Percentiles rank a stretch among this genome's conserved stretches.
Conservation (phyloP, 2,888 invertebrate genomes). For the Acanthacorydalis orientalis region DNA sequence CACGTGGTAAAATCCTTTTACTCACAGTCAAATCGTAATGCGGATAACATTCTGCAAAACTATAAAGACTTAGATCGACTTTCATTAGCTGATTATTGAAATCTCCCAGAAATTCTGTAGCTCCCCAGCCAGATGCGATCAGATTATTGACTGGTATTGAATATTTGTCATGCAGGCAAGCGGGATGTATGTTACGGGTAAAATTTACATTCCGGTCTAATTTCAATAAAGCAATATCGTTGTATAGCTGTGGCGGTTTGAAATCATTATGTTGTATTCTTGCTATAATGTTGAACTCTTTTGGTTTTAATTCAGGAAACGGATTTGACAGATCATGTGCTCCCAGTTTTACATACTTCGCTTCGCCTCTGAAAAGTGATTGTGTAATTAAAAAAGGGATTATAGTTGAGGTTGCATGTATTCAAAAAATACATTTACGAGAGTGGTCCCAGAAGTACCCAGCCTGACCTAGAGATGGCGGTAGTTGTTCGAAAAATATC, state of each 20-base stretch:
- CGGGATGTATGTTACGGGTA: slow-evolving; percentile 18
- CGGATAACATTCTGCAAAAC: slow-evolving; percentile 18
- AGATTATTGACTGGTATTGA: slow-evolving; percentile 7
- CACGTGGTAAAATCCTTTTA: slow-evolving; percentile 13
- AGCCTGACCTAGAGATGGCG: too few species aligned
- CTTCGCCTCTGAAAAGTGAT: too few species aligned
- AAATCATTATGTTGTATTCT: slow-evolving; percentile 21
- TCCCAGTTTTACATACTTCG: too few species aligned
- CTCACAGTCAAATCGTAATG: neutral
- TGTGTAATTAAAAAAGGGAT: too few species aligned
- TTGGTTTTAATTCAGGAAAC: slow-evolving; percentile 2
- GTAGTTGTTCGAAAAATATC: too few species aligned
- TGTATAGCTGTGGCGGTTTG: slow-evolving; percentile 18
- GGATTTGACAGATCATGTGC: too few species aligned
- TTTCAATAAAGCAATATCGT: slow-evolving; percentile 26
- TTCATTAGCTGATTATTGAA: slow-evolving; percentile 22
- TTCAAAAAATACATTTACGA: too few species aligned
- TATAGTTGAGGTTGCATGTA: too few species aligned
- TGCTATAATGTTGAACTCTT: slow-evolving; percentile 12
- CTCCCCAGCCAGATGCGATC: slow-evolving; percentile 23
- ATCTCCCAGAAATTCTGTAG: neutral
- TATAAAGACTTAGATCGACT: slow-evolving; percentile 24
- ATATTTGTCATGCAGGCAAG: slow-evolving; percentile 17
- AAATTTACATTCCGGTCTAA: slow-evolving; percentile 18
- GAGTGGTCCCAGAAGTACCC: too few species aligned